Evolutionary conservation across 2,113 vertebrate genomes (phyloP).

Genomic region (Dipodomys merriami): DNA sequence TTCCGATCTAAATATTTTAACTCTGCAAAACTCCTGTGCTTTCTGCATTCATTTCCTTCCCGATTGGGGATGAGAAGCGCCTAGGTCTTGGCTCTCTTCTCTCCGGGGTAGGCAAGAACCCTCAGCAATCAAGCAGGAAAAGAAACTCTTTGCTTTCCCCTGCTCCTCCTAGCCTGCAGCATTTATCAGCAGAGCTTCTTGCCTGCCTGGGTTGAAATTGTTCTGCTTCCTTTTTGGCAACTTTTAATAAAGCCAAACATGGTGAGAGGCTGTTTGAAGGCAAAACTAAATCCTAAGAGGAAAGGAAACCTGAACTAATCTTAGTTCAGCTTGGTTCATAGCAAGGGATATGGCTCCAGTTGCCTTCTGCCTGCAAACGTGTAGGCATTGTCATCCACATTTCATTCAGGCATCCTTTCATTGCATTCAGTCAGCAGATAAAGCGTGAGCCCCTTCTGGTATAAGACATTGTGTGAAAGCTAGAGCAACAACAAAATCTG

Average conservation of each 20-base stretch:
- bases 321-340: not conserved
- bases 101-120: not conserved
- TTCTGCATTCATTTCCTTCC: not conserved
- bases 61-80: not conserved
- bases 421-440: not conserved
- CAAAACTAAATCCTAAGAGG: conserved; percentile 29
- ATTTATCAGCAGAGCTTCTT: conserved; percentile 10
- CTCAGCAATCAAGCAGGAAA: not conserved
- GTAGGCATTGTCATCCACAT: not conserved
- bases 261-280: conserved; percentile 31
- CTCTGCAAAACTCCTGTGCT: conserved; percentile 1
- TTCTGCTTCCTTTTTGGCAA: conserved; percentile 54
- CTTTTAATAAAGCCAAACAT: not conserved
- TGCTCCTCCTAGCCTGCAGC: not conserved
- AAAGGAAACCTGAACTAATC: not conserved
- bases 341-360: not conserved
- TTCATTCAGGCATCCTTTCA: not conserved
- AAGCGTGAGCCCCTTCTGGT: not conserved
- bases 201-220: not conserved
- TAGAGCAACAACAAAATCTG: not conserved
- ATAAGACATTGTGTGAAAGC: fast-evolving
- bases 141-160: not conserved
- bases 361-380: not conserved
- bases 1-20: conserved; percentile 59
- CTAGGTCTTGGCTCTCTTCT: not conserved